Evolutionary conservation across 2,797 vertebrate genomes (phyloP).

Genomic region (Galaxias olidus): DNA sequence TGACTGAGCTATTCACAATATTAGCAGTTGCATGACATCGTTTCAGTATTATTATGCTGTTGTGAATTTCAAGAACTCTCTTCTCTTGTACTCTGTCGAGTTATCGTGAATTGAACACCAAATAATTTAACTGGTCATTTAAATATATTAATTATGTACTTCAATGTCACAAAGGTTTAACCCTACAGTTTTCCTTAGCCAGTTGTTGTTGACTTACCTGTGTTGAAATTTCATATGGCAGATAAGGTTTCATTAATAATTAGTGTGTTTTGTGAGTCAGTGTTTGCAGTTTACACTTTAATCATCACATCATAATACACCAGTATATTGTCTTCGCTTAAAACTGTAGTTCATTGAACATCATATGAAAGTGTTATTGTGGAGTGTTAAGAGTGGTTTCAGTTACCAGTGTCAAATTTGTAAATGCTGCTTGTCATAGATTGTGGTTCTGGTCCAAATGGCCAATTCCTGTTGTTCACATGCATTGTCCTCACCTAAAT

Average conservation of each 20-base stretch:
- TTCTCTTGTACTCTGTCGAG: conserved; percentile 32
- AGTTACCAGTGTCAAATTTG: conserved; percentile 56
- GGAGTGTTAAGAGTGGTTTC: conserved; percentile 18
- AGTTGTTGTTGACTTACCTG: conserved; percentile 48
- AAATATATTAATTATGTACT: conserved; percentile 28
- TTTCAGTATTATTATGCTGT: background rate
- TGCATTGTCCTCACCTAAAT: conserved; percentile 13
- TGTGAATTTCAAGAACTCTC: conserved; percentile 22
- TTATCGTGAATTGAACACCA: conserved; percentile 44
- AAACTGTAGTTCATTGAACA: conserved; percentile 21
- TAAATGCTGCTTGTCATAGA: conserved; percentile 61
- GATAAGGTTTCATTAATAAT: conserved; percentile 35
- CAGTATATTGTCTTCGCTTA: conserved; percentile 27
- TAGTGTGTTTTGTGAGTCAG: conserved; percentile 42
- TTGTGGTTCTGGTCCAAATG: conserved; percentile 60
- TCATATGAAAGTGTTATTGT: conserved; percentile 37
- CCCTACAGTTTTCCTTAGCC: conserved; percentile 25
- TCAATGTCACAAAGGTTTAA: conserved; percentile 18
- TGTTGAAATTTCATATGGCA: conserved; percentile 41
- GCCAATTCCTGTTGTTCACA: conserved; percentile 56
- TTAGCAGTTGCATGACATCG: background rate
- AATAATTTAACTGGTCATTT: conserved; percentile 54
- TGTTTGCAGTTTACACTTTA: conserved; percentile 46
- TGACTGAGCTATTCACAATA: background rate
- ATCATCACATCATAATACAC: conserved; percentile 33